Evolutionary conservation across 2,888 invertebrate genomes (phyloP).

Genomic region (Pachydiplax longipennis): DNA sequence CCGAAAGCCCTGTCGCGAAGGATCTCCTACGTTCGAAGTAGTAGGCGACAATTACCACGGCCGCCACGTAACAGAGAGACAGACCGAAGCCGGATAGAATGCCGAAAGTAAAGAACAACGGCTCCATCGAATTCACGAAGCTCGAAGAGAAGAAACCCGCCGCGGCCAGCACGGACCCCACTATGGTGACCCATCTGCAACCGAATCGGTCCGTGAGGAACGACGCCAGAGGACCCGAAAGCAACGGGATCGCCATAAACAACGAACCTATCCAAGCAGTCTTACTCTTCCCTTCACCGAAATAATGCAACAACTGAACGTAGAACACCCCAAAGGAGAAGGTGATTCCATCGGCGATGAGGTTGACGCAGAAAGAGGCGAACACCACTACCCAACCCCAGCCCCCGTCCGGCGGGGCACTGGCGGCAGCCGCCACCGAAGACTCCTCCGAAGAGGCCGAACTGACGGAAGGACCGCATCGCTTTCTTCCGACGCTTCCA

Average conservation of each 20-base stretch:
- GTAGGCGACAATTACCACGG: slow-evolving; percentile 89
- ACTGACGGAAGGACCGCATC: slow-evolving; percentile 16
- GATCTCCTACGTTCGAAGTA: slow-evolving; percentile 91
- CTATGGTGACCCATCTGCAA: slow-evolving; percentile 65
- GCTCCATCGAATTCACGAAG: slow-evolving; percentile 73
- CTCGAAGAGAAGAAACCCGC: slow-evolving; percentile 80
- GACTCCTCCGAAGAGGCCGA: slow-evolving; percentile 47
- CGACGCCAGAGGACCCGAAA: slow-evolving; percentile 84
- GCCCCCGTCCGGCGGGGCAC: slow-evolving; percentile 78
- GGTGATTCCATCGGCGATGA: slow-evolving; percentile 92
- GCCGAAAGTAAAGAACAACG: slow-evolving; percentile 86
- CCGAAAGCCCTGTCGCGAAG: slow-evolving; percentile 85
- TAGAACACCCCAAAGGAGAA: slow-evolving; percentile 92
- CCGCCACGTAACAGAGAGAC: slow-evolving; percentile 86
- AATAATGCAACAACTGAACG: slow-evolving; percentile 81
- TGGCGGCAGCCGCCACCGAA: slow-evolving; percentile 54
- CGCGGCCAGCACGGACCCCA: slow-evolving; percentile 58
- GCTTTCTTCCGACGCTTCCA: slow-evolving; percentile 33
- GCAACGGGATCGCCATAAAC: slow-evolving; percentile 86
- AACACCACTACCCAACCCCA: slow-evolving; percentile 92
- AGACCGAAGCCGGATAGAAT: slow-evolving; percentile 84
- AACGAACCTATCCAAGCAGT: slow-evolving; percentile 91
- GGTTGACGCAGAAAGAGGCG: slow-evolving; percentile 83
- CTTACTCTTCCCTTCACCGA: slow-evolving; percentile 80
- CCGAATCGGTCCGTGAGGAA: slow-evolving; percentile 86